Evolutionary conservation across 2,888 invertebrate species (phyloP).

Genomic region (Drosophila kambysellisi): DNA sequence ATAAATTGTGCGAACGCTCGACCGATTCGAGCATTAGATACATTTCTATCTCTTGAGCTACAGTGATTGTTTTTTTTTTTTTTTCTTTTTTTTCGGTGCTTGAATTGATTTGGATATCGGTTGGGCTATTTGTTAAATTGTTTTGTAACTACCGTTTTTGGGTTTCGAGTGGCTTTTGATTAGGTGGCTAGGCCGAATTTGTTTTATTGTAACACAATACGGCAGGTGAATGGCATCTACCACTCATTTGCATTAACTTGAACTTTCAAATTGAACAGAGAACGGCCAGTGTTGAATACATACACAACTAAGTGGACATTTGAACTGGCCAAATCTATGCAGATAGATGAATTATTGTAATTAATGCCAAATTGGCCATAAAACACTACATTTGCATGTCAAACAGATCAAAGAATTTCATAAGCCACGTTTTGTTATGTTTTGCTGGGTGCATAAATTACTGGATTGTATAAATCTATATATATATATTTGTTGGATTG

Average conservation of each 20-base stretch:
- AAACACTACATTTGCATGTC: conserved; percentile 81
- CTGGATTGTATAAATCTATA: not conserved
- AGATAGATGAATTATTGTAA: conserved; percentile 69
- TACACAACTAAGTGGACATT: not conserved
- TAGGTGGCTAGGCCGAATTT: conserved; percentile 3
- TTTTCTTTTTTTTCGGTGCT: not conserved
- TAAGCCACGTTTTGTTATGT: conserved; percentile 53
- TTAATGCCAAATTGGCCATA: conserved; percentile 78
- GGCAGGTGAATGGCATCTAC: conserved; percentile 55
- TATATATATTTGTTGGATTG: conserved; percentile 28
- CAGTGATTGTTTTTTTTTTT: conserved; percentile 44
- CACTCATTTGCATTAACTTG: conserved; percentile 53
- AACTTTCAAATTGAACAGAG: conserved; percentile 51
- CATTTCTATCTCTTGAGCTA: conserved; percentile 49
- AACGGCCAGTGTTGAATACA: not conserved
- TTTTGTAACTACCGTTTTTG: conserved; percentile 57
- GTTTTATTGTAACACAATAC: conserved; percentile 25
- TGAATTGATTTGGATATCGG: conserved; percentile 58
- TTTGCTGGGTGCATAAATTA: conserved; percentile 45
- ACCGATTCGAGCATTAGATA: conserved; percentile 43
- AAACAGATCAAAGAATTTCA: conserved; percentile 61
- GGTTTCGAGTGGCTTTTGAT: conserved; percentile 25
- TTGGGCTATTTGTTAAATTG: conserved; percentile 53
- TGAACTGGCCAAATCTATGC: conserved; percentile 1
- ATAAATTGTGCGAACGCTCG: conserved; percentile 55